Conservation (phyloP, 2,888 invertebrate genomes). For the Callyntrura guangdongensis region DNA sequence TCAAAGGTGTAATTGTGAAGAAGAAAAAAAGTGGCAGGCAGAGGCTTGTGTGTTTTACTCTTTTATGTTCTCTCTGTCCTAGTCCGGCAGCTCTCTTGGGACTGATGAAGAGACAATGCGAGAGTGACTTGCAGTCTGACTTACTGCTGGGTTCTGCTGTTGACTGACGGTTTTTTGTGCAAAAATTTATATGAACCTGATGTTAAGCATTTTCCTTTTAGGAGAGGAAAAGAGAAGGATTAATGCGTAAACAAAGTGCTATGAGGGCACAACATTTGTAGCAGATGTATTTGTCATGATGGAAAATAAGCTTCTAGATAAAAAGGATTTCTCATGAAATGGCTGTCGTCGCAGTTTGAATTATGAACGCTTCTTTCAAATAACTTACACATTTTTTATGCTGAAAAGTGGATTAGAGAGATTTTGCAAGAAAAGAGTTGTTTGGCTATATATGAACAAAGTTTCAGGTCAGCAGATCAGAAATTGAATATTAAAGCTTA, state of each 20-base stretch:
- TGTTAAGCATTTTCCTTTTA: not conserved
- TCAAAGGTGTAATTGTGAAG: constrained; percentile 48
- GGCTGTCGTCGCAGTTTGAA: not conserved
- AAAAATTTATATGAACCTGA: not conserved
- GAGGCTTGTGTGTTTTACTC: constrained; percentile 12
- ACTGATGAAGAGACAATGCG: not conserved
- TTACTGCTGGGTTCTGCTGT: not conserved
- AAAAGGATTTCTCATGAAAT: not conserved
- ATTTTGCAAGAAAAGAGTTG: not conserved
- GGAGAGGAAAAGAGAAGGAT: not conserved
- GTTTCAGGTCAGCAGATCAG: constrained; percentile 39
- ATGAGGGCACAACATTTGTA: not conserved
- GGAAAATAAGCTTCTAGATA: not conserved
- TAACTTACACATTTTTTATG: constrained; percentile 6
- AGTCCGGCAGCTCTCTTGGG: not conserved
- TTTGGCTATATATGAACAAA: not conserved
- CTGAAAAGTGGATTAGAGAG: not conserved
- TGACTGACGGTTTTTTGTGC: not conserved
- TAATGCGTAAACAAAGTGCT: not conserved
- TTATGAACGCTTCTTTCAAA: constrained; percentile 3
- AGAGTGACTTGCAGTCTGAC: not conserved
- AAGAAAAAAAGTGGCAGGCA: constrained; percentile 12
- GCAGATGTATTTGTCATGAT: not conserved
- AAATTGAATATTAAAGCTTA: constrained; percentile 11
- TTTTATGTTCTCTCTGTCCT: constrained; percentile 7